Evolutionary conservation across 2,888 invertebrate species (phyloP).

Genomic region (Netelia inedita): DNA sequence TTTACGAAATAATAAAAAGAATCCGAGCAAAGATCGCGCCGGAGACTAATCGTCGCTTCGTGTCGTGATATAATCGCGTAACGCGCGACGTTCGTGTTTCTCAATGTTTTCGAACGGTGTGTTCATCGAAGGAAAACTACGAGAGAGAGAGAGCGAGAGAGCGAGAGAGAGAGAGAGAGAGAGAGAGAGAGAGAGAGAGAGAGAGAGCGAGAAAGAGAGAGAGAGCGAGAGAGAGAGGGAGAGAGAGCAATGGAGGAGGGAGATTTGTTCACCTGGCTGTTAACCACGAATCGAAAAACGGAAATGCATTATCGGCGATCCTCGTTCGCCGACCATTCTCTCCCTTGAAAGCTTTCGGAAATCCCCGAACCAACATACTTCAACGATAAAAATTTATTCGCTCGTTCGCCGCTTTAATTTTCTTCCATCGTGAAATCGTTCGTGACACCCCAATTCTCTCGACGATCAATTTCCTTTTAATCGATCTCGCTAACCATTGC

Average conservation of each 20-base stretch:
- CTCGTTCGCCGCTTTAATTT: background rate
- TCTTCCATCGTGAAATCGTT: background rate
- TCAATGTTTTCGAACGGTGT: slow-evolving; percentile 31
- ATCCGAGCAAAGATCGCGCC: slow-evolving; percentile 31
- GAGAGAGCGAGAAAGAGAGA: no score
- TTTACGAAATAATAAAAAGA: slow-evolving; percentile 7
- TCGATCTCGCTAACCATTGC: background rate
- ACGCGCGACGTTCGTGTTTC: slow-evolving; percentile 44
- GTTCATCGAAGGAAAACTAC: background rate
- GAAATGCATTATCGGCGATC: slow-evolving; percentile 56
- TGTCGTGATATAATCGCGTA: slow-evolving; percentile 39
- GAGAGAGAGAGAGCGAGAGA: no score
- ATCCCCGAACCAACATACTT: slow-evolving; percentile 56
- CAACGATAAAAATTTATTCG: background rate
- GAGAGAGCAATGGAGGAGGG: background rate
- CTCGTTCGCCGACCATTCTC: slow-evolving; percentile 3
- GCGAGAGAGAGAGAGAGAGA: no score
- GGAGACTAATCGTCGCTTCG: slow-evolving; percentile 40
- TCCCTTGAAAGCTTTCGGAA: slow-evolving; percentile 50
- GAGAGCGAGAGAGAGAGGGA: background rate
- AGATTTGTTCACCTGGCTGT: slow-evolving; percentile 53
- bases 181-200: no score
- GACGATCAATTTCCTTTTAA: background rate
- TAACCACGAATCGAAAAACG: slow-evolving; percentile 36
- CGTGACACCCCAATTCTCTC: background rate